Evolutionary conservation across 2,888 invertebrate genomes (phyloP).

Genomic region (Cabera pusaria): DNA sequence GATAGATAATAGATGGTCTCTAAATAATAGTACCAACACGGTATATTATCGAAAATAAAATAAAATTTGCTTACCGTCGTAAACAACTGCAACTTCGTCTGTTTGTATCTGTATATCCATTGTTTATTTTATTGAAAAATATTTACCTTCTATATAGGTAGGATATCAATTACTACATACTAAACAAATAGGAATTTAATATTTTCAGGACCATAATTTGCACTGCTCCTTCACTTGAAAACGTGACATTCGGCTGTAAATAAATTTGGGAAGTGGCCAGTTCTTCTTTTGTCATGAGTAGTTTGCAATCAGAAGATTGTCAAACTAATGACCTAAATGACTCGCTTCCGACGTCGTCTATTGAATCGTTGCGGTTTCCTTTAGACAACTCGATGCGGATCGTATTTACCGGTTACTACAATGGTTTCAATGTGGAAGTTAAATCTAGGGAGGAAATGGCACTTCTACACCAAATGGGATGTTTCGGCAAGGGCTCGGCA

Average conservation of each 20-base stretch:
- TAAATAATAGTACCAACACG: too few relatives aligned
- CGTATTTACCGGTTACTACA: slow-evolving; percentile 85
- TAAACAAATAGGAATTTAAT: slow-evolving; percentile 3
- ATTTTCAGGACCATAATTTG: slow-evolving; percentile 55
- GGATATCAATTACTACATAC: too few relatives aligned
- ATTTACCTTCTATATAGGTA: too few relatives aligned
- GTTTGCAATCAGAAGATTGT: slow-evolving; percentile 74
- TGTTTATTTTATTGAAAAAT: too few relatives aligned
- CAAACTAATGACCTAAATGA: slow-evolving; percentile 72
- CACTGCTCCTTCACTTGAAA: slow-evolving; percentile 37
- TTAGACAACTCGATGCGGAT: slow-evolving; percentile 68
- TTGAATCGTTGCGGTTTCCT: slow-evolving; percentile 71
- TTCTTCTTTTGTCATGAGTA: slow-evolving; percentile 66
- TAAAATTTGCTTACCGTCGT: too few relatives aligned
- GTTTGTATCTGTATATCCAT: slow-evolving; percentile 14
- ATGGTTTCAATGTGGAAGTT: slow-evolving; percentile 87
- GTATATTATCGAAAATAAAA: too few relatives aligned
- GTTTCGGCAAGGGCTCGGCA: slow-evolving; percentile 89
- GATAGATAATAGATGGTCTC: too few relatives aligned
- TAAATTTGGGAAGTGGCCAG: slow-evolving; percentile 70
- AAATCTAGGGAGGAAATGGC: slow-evolving; percentile 83
- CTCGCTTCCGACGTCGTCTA: slow-evolving; percentile 59
- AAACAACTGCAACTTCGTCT: slow-evolving; percentile 21
- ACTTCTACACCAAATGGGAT: slow-evolving; percentile 87
- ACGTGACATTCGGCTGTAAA: slow-evolving; percentile 57